These are phyloP conservation scores for Boleophthalmus pectinirostris DNA, from an alignment of 2,113 vertebrate genomes.

Conservation along the genomic window DNA sequence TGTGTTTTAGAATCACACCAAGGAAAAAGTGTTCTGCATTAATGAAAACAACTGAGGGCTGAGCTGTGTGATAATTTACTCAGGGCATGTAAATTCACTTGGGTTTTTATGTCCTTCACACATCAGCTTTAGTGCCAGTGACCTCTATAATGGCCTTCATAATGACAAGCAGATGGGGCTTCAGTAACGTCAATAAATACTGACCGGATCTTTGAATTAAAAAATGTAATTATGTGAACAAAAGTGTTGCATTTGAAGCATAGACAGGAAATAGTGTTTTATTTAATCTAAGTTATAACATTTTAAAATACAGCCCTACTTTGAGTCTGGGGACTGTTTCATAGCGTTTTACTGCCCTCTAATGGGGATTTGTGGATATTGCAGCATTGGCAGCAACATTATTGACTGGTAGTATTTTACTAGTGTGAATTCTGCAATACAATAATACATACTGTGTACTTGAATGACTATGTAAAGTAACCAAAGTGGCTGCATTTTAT, in stretches of 20 bases:
- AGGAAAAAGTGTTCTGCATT: neutral
- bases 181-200: neutral
- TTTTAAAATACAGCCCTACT: neutral
- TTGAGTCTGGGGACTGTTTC: neutral
- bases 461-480: neutral
- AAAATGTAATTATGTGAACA: neutral
- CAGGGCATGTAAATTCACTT: neutral
- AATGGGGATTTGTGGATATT: slow-evolving; percentile 16
- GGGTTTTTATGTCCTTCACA: neutral
- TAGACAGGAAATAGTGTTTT: neutral
- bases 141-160: neutral
- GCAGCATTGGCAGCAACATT: neutral
- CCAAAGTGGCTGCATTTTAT: neutral
- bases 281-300: neutral
- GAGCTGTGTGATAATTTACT: neutral
- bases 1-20: neutral
- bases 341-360: slow-evolving; percentile 38
- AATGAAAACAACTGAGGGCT: neutral
- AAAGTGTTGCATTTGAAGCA: neutral
- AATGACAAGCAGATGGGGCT: neutral
- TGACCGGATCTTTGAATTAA: neutral
- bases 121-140: neutral
- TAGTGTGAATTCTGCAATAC: neutral
- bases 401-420: neutral
- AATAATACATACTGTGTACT: neutral